Evolutionary conservation across 2,888 invertebrate species (phyloP), one percentile per base, ranked within the genome.

Genomic region (Tinea semifulvella): DNA sequence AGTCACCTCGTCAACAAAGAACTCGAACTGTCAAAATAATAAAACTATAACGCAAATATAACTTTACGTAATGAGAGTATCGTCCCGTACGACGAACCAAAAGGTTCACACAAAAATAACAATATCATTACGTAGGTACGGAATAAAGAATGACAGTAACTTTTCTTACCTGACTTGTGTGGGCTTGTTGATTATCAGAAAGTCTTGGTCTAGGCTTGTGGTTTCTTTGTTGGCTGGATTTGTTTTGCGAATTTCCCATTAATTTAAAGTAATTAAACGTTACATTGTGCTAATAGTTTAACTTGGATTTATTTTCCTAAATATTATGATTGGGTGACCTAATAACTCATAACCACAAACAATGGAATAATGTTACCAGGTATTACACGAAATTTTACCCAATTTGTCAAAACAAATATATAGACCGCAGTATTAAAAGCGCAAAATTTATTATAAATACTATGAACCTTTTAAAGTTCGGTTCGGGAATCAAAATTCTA

Each of bases 131-230:
- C 65, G 71, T 65, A 71, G 69, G 62, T 79, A 14, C 40, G 13
- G 40, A 69, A 75, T 75, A 72, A 76, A 64, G 79, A 76, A 76
- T 80, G 80, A 80, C 80, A 79, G 71, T 76, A 68, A 68, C 75
- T 77, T 77, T 19, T 60, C 60, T 63, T 75, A 80, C 80, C 74
- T 80, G 80, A 61, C 77, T 80, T 48, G 74, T 62, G 57, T 72
- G 76, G 51, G 68, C 62, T 63, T 66, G 59, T 76, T 71, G 53
- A 31, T 31, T 31, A 14, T 4, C 31, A 31, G 11, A 13, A 31
- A 31, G 31, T 13, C 58, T 57, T 65, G 56, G 52, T 63, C n/a
- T n/a, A n/a, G 58, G 65, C 46, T 69, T 71, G 52, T 63, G 61
- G 56, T 62, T 64, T 53, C 58, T 65, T 53, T 61, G 50, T 47